Conservation (phyloP, 2,888 invertebrate species). For the Ethmia dodecea region DNA sequence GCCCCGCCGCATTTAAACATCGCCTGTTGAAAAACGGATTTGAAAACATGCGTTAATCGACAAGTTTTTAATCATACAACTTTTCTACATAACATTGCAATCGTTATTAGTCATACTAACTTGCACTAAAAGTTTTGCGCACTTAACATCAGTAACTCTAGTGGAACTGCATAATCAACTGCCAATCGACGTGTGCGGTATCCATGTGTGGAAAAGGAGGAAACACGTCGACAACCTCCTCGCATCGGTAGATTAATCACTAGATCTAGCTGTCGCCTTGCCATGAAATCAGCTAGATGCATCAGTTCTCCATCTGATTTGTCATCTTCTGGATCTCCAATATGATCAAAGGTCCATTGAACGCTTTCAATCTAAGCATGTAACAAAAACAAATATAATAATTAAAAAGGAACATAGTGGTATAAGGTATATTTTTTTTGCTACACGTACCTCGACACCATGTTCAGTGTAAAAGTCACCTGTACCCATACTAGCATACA, state of each 20-base stretch:
- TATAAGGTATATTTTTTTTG: no score
- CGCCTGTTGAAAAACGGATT: conserved; percentile 79
- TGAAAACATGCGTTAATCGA: no score
- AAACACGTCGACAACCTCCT: conserved; percentile 94
- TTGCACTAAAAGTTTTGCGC: conserved; percentile 96
- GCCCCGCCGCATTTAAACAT: conserved; percentile 84
- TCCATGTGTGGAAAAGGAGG: conserved; percentile 96
- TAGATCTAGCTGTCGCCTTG: conserved; percentile 95
- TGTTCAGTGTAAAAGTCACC: conserved; percentile 98
- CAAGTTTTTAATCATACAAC: no score
- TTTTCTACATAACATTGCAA: no score
- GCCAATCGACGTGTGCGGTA: conserved; percentile 97
- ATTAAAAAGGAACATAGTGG: no score
- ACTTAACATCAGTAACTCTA: conserved; percentile 99
- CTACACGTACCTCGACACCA: conserved; percentile 85
- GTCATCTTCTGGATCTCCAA: conserved; percentile 86
- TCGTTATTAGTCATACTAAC: conserved; percentile 62
- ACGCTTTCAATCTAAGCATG: conserved; percentile 91
- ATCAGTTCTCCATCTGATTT: conserved; percentile 87
- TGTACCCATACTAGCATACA: conserved; percentile 99
- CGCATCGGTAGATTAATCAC: conserved; percentile 99
- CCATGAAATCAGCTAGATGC: conserved; percentile 94
- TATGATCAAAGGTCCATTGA: conserved; percentile 98
- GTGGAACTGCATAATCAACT: conserved; percentile 97
- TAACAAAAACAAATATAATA: no score